These are phyloP conservation scores for Lytechinus pictus DNA, from an alignment of 35 echinoderm and acorn worm genomes.

Conservation along the genomic window DNA sequence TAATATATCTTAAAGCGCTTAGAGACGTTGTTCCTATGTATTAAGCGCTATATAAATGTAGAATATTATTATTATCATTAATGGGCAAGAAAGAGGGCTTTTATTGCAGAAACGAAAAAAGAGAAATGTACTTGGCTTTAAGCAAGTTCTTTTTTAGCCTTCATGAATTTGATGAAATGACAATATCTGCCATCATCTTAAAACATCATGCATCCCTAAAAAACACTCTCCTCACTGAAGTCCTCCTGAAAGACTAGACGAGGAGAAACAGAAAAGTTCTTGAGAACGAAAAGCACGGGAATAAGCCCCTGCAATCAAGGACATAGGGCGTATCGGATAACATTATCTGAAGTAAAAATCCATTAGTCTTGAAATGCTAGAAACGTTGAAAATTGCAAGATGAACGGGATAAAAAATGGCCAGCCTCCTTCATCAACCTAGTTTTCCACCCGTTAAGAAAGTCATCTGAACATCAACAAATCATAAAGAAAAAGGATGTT, in stretches of 20 bases:
- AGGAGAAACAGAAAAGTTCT: neutral
- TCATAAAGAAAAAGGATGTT: neutral
- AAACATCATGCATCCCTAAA: constrained; percentile 18
- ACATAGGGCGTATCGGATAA: neutral
- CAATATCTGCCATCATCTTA: neutral
- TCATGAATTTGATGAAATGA: neutral
- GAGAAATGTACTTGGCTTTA: neutral
- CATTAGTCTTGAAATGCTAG: neutral
- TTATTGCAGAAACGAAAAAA: neutral
- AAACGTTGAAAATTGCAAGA: neutral
- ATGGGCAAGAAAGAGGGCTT: neutral
- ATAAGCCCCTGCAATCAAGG: constrained; percentile 9
- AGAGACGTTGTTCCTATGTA: no score
- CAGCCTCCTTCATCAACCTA: neutral
- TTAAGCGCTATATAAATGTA: no score
- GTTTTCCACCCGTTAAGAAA: neutral
- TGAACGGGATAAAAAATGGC: neutral
- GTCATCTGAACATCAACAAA: neutral
- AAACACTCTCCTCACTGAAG: neutral
- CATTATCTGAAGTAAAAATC: constrained; percentile 5
- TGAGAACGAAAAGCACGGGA: neutral
- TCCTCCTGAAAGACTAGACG: neutral
- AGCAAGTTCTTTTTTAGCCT: neutral
- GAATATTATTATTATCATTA: no score
- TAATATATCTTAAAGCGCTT: no score